Evolutionary conservation across 2,797 vertebrate species (phyloP), one percentile per base, ranked within the genome.

Genomic region (Aeoliscus strigatus): DNA sequence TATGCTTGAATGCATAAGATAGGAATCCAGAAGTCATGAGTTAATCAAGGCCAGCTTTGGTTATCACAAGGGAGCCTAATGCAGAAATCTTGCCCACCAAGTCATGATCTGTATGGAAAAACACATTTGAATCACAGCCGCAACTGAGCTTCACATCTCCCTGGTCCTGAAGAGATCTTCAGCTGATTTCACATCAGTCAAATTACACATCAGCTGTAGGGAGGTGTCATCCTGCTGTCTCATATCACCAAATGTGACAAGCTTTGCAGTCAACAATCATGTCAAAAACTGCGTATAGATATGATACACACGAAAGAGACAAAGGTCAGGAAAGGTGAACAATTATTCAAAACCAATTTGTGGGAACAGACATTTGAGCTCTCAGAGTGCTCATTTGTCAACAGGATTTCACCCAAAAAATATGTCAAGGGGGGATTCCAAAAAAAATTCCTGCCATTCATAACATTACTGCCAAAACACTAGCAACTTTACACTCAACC

Each of bases 171-270:
- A 39, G 14, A 70, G 40, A 69, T 64, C 44, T 66, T 62, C 34
- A 27, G 47, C 34, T 58, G 26, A 51, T 57, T 66, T 55, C 52
- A 54, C 57, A 28, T 53, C 51, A 48, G 51, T 44, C 48, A 59
- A 72, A 59, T 79, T 58, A 66, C 48, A 64, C 50, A 75, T 44
- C 49, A 70, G 64, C 55, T 61, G 36, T 47, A 38, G 53, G 33
- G 48, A 59, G 44, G 54, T 45, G 45, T 40, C 39, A 14, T 21
- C 25, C 28, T 46, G 49, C 56, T 58, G 27, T 53, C 56, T 25
- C 23, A 5, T 36, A 53, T 50, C 38, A 27, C 49, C 9, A 2
- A 51, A 50, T 42, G 38, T 43, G 62, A 60, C 39, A 57, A 33
- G 49, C 52, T 59, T 25, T 14, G 13, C 28, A 29, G n/a, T n/a